Evolutionary conservation across 2,888 invertebrate genomes (phyloP), one percentile per base, ranked within the genome.

Genomic region (Rutpela maculata): DNA sequence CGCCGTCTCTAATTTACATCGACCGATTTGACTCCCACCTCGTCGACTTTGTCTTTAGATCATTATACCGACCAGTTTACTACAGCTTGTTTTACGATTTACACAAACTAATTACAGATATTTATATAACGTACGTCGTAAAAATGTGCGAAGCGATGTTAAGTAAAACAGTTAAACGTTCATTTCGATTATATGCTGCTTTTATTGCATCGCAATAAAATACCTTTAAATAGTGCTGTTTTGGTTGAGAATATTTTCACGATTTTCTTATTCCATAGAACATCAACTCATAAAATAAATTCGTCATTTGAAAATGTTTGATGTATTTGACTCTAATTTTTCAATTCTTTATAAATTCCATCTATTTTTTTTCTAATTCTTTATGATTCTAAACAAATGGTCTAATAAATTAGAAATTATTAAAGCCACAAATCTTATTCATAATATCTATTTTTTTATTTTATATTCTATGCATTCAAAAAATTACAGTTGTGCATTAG

Each of bases 91-190:
- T 79, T 79, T 74, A 79, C 71, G 79, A 79, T 80, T 80, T 76
- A 72, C 80, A 74, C 76, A 75, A 80, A 71, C 78, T 78, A 78
- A 80, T 78, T 80, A 75, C 75, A 80, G 73, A 68, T 77, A 74
- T 78, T 80, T 77, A 67, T 79, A 75, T 43, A 70, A 50, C 70
- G 72, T 50, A 19, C 38, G 71, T 73, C 79, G 72, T 79, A 75
- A 79, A 79, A 75, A 56, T 55, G 55, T 57, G 50, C 60, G 60
- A 68, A 62, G 12, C 35, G n/a, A 59, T 19, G 56, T 69, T 69
- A 69, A 59, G 57, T 31, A 56, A 57, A 68, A 31, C 68, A 26
- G 66, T 66, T 65, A 65, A 35, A 65, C 11, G 65, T 65, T 65
- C 3, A 43, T 65, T 65, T 38, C 17, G 65, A 65, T 65, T 38